Conservation (phyloP, 2,113 vertebrate species). For the Macheiramphus alcinus region DNA sequence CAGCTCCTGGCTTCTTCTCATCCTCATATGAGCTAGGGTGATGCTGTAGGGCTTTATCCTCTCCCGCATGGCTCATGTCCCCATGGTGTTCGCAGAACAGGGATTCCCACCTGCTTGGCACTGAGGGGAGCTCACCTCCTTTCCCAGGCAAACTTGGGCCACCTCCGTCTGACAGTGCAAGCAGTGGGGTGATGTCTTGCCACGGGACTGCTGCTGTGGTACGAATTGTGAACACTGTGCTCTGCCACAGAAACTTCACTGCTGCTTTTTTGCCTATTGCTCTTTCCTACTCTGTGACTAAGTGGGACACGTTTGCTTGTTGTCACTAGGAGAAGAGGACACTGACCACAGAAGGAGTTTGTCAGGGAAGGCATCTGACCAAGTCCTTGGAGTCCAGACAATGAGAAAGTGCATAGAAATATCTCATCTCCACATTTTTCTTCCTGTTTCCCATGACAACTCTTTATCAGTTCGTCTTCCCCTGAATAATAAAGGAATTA, state of each 20-base stretch:
- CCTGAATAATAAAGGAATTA: background rate
- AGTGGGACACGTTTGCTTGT: background rate
- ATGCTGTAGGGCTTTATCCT: background rate
- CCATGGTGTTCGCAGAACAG: background rate
- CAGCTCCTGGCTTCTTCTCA: background rate
- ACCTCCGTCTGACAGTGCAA: background rate
- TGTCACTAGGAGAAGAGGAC: background rate
- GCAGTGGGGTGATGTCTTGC: background rate
- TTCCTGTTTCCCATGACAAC: background rate
- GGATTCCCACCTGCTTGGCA: background rate
- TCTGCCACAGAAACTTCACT: background rate
- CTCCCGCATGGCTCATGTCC: background rate
- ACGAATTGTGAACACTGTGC: background rate
- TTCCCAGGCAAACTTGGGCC: background rate
- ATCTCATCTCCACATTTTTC: background rate
- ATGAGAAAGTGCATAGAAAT: background rate
- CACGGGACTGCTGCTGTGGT: rapidly evolving
- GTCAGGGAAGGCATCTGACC: background rate
- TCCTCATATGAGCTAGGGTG: background rate
- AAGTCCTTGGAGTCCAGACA: background rate
- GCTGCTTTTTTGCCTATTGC: background rate
- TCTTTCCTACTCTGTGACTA: background rate
- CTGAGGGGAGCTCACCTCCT: background rate
- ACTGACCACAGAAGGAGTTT: background rate
- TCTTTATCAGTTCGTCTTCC: background rate